Percentiles rank a stretch among this genome's conserved stretches.
Conservation (phyloP, 92 coral and sea anemone species). For the Micromussa lordhowensis region DNA sequence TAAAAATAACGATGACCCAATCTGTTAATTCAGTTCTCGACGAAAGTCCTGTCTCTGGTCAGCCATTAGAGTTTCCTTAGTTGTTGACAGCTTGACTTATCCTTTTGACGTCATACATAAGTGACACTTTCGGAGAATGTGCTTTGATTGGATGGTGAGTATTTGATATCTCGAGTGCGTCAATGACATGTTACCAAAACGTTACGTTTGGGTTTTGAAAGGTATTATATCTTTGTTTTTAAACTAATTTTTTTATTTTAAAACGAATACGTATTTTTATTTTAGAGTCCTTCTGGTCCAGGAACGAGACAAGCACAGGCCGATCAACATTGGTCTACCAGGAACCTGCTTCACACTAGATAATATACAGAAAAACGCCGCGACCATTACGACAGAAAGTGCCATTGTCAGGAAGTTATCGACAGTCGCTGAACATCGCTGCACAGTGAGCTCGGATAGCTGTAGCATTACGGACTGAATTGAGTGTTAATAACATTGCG, state of each 20-base stretch:
- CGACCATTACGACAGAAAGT: not conserved
- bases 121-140: too few species aligned
- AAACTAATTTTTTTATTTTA: too few species aligned
- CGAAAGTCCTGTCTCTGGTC: not conserved
- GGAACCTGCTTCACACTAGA: slow-evolving; percentile 41
- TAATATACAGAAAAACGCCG: not conserved
- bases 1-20: too few species aligned
- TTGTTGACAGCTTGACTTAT: not conserved
- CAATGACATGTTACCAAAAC: too few species aligned
- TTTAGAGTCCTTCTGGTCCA: slow-evolving; percentile 24
- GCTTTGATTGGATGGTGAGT: too few species aligned
- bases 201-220: too few species aligned
- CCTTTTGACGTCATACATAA: not conserved
- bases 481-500: not conserved
- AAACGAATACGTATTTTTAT: not conserved
- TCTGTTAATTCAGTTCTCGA: not conserved
- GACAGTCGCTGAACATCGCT: not conserved
- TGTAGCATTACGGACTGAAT: not conserved
- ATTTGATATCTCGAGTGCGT: too few species aligned
- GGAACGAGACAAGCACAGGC: slow-evolving; percentile 12
- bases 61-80: not conserved
- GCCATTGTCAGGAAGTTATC: not conserved
- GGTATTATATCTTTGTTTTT: too few species aligned
- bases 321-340: slow-evolving; percentile 2
- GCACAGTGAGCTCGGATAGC: not conserved